Percentiles rank a stretch among this genome's conserved stretches.
These are phyloP conservation scores for Drosophila insularis DNA, from an alignment of 1,140 invertebrate species.

Conservation along the genomic window DNA sequence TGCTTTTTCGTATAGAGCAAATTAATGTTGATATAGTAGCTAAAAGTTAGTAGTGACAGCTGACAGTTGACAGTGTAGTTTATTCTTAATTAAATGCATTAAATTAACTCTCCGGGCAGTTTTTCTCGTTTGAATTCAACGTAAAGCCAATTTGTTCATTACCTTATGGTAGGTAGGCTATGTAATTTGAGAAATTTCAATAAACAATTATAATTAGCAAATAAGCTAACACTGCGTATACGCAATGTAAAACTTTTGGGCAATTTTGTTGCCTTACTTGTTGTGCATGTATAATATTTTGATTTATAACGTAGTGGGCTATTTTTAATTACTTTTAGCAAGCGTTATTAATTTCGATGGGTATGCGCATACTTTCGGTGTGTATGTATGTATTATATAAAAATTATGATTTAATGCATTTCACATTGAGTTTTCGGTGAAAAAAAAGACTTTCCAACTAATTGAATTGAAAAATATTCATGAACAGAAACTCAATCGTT, in stretches of 20 bases:
- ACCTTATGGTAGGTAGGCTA: background rate
- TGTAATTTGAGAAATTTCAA: slow-evolving; percentile 1
- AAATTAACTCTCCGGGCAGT: no score
- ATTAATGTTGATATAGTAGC: no score
- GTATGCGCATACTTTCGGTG: background rate
- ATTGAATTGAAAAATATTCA: slow-evolving; percentile 57
- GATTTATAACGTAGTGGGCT: slow-evolving; percentile 29
- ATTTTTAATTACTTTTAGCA: slow-evolving; percentile 45
- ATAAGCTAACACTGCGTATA: slow-evolving; percentile 32
- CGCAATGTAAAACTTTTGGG: slow-evolving; percentile 22
- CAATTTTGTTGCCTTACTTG: slow-evolving; percentile 41
- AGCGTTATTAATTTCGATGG: slow-evolving; percentile 40
- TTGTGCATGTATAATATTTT: slow-evolving; percentile 20
- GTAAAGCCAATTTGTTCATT: background rate
- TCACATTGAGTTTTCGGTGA: slow-evolving; percentile 1
- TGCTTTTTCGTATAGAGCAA: no score
- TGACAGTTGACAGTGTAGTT: no score
- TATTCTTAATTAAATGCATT: no score
- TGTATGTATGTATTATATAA: slow-evolving; percentile 5
- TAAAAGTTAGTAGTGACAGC: no score
- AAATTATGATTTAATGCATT: slow-evolving; percentile 55
- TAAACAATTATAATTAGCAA: slow-evolving; percentile 14
- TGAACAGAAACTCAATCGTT: slow-evolving; percentile 40
- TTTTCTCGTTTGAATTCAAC: no score
- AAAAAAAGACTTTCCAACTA: slow-evolving; percentile 26